phyloP scores from a whole-genome alignment of 2,113 vertebrate genomes.

The Regulus satrapa region DNA sequence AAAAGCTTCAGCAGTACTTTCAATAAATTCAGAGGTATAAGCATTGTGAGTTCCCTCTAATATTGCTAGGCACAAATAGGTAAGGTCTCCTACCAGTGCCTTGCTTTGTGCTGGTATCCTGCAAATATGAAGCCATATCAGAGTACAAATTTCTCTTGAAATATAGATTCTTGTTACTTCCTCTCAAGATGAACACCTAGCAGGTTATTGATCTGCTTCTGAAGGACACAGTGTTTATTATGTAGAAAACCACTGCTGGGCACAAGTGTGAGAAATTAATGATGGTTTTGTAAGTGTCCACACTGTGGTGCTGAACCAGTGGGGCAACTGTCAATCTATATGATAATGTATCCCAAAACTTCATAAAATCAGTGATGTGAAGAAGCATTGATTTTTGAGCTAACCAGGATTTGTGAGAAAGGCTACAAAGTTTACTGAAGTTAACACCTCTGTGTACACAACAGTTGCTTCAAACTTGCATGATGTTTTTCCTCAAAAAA shows the following conservation, averaged over 20 bases:
- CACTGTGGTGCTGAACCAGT: constrained; percentile 68
- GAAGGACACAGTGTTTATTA: constrained; percentile 74
- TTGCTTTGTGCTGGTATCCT: background rate
- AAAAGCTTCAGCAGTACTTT: background rate
- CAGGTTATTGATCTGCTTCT: constrained; percentile 75
- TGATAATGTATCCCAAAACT: constrained; percentile 80
- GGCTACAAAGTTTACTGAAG: constrained; percentile 54
- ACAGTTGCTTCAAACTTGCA: background rate
- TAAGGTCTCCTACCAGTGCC: background rate
- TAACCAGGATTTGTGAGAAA: constrained; percentile 60
- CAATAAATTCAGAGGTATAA: background rate
- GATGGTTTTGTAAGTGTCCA: constrained; percentile 73
- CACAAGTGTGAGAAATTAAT: constrained; percentile 76
- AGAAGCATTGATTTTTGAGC: constrained; percentile 75
- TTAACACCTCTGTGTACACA: constrained; percentile 52
- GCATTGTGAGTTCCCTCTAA: background rate
- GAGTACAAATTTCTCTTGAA: constrained; percentile 36
- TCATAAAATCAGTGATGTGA: constrained; percentile 77
- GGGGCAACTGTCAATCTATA: constrained; percentile 80
- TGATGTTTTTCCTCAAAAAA: background rate
- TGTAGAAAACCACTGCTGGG: constrained; percentile 67
- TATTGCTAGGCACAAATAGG: background rate
- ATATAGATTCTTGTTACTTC: constrained; percentile 61
- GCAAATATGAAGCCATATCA: constrained; percentile 26
- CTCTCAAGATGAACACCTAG: constrained; percentile 65